phyloP scores from a whole-genome alignment of 2,113 vertebrate species.

The Malurus cyaneus region DNA sequence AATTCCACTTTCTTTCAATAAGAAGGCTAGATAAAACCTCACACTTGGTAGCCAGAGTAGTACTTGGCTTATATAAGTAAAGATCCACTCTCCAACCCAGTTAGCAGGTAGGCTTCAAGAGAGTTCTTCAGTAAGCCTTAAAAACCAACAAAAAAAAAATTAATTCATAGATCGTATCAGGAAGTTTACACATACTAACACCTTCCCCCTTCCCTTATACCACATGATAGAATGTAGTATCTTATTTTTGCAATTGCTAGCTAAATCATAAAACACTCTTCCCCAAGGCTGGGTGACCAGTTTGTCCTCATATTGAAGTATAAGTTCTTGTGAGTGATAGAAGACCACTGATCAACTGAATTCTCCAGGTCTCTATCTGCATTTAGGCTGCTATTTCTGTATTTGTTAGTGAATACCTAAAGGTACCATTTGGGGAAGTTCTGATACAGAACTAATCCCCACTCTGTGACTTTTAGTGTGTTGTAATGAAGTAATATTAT shows the following conservation, averaged over 20 bases:
- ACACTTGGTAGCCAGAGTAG: neutral
- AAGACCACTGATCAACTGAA: neutral
- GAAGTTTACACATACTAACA: neutral
- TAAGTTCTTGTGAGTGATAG: neutral
- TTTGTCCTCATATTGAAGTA: neutral
- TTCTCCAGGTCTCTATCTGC: neutral
- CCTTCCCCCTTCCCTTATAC: neutral
- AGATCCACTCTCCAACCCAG: neutral
- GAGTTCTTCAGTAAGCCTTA: neutral
- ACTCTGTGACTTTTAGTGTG: neutral
- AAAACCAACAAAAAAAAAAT: neutral
- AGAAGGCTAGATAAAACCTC: neutral
- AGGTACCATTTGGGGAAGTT: neutral
- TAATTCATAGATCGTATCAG: neutral
- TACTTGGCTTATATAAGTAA: neutral
- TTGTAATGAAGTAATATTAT: neutral
- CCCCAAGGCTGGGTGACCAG: neutral
- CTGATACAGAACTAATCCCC: neutral
- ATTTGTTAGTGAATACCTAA: neutral
- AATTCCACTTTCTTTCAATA: neutral
- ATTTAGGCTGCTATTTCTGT: neutral
- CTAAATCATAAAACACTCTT: neutral
- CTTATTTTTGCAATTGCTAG: neutral
- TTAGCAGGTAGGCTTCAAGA: neutral
- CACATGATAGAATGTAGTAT: rapidly evolving